phyloP scores from a whole-genome alignment of 2,113 vertebrate genomes.

The Apodemus speciosus region DNA sequence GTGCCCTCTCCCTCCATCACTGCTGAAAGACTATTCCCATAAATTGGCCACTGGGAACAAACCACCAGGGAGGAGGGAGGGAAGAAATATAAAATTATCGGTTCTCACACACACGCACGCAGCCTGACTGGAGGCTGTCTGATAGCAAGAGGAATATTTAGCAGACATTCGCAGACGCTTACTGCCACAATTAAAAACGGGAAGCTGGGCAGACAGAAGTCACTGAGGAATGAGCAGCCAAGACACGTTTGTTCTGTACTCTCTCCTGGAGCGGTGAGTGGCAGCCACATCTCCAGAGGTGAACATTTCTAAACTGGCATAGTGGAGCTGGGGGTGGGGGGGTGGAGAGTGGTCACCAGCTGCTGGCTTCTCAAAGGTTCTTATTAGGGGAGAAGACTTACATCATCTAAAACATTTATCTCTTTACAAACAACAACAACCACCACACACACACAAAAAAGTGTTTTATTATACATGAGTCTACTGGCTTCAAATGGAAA shows the following conservation, averaged over 20 bases:
- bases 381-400: neutral
- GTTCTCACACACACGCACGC: neutral
- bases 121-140: neutral
- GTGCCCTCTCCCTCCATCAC: neutral
- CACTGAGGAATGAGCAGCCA: slow-evolving; percentile 68
- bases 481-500: neutral
- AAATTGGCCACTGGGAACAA: slow-evolving; percentile 6
- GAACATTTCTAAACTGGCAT: neutral
- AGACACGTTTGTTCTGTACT: slow-evolving; percentile 50
- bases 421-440: neutral
- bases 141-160: slow-evolving; percentile 71
- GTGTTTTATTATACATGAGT: neutral
- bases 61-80: neutral
- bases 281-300: slow-evolving; percentile 52
- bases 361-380: slow-evolving; percentile 54
- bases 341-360: slow-evolving; percentile 62
- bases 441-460: neutral
- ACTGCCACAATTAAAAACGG: slow-evolving; percentile 73
- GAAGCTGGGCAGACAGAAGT: slow-evolving; percentile 65
- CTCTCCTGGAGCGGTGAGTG: slow-evolving; percentile 56
- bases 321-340: no score
- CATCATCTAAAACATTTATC: slow-evolving; percentile 45
- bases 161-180: slow-evolving; percentile 69
- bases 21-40: slow-evolving; percentile 2
- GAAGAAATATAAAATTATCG: neutral